These are phyloP conservation scores for Neoaliturus tenellus DNA, from an alignment of 2,888 invertebrate species.

Conservation along the genomic window DNA sequence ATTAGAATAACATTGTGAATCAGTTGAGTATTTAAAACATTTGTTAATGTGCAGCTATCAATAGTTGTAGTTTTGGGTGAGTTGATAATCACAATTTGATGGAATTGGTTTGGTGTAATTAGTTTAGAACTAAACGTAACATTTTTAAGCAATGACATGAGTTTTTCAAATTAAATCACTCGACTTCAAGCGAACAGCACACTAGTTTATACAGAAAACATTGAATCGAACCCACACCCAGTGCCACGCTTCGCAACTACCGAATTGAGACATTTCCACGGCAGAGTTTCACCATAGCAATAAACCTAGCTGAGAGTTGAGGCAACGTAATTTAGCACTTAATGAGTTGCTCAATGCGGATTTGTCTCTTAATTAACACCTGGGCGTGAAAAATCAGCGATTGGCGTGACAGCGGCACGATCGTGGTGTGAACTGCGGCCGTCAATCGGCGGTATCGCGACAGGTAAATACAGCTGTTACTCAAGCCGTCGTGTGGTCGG, in stretches of 20 bases:
- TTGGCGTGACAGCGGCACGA: constrained; percentile 1
- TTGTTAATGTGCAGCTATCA: no score
- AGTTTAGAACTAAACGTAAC: no score
- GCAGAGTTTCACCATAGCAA: background rate
- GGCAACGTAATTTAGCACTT: constrained; percentile 21
- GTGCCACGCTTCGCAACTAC: background rate
- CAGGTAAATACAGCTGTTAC: background rate
- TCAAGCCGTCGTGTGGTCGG: background rate
- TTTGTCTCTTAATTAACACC: constrained; percentile 53
- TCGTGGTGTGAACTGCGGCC: constrained; percentile 6
- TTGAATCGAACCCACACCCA: no score
- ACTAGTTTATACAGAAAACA: no score
- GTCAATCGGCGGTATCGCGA: constrained; percentile 35
- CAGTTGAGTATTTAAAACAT: no score
- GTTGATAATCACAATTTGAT: no score
- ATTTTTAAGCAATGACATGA: no score
- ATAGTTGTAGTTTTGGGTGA: no score
- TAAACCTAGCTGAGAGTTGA: background rate
- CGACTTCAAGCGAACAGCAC: no score
- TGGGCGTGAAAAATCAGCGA: constrained; percentile 33
- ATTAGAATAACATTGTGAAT: no score
- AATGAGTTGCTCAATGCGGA: constrained; percentile 22
- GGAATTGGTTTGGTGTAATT: no score
- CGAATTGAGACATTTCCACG: constrained; percentile 2
- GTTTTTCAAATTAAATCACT: no score